Conservation (phyloP, 2,113 vertebrate species). For the Oryzias melastigma region DNA sequence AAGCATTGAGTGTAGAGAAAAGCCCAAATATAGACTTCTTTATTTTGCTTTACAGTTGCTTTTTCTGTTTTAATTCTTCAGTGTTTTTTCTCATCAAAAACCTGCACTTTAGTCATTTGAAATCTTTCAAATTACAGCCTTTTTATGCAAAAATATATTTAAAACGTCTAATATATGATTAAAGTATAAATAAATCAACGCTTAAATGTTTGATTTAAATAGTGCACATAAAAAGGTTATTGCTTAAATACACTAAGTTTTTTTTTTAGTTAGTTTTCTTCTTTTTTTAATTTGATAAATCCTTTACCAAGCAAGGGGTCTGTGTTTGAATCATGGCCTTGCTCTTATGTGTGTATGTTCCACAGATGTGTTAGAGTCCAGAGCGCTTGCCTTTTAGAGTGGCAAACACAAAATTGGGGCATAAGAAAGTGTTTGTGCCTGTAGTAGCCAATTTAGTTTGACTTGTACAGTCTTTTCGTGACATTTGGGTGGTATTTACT, state of each 20-base stretch:
- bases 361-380: conserved; percentile 1
- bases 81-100: not conserved
- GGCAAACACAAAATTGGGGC: conserved; percentile 26
- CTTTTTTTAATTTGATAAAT: no score
- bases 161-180: no score
- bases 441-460: conserved; percentile 75
- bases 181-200: no score
- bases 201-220: no score
- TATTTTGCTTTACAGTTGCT: not conserved
- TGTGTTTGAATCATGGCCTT: no score
- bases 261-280: no score
- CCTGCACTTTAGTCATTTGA: not conserved
- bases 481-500: conserved; percentile 81
- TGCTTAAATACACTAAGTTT: no score
- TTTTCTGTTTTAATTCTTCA: not conserved
- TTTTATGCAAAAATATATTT: no score
- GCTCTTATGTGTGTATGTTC: no score
- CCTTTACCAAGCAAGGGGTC: no score
- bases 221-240: no score
- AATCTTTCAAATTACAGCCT: no score
- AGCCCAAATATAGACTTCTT: not conserved
- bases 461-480: conserved; percentile 74
- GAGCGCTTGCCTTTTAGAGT: conserved; percentile 34
- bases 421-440: conserved; percentile 56
- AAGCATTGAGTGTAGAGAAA: conserved; percentile 6